These are phyloP conservation scores for Branchipolynoe longqiensis DNA, from an alignment of 2,888 invertebrate genomes.

Conservation along the genomic window DNA sequence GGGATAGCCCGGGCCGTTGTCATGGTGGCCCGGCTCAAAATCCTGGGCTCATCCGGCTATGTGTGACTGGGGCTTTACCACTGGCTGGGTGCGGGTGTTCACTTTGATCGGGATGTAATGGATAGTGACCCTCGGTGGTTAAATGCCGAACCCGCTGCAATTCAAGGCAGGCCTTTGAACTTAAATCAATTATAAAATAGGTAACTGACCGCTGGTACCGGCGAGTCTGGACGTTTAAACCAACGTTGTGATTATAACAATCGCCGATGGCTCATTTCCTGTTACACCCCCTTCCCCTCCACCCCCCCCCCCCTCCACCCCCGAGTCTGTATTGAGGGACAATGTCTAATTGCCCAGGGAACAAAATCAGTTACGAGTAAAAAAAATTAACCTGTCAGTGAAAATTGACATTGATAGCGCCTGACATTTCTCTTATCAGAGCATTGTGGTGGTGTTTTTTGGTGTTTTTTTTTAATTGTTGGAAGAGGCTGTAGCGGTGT, in stretches of 20 bases:
- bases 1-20: too few relatives aligned
- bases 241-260: constrained; percentile 25
- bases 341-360: constrained; percentile 15
- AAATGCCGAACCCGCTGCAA: constrained; percentile 19
- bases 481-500: too few relatives aligned
- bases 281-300: constrained; percentile 16
- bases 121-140: not conserved
- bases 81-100: not conserved
- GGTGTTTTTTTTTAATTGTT: too few relatives aligned
- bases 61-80: not conserved
- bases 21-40: too few relatives aligned
- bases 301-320: too few relatives aligned
- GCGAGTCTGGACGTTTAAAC: not conserved
- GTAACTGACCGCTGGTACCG: constrained; percentile 11
- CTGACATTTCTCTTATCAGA: constrained; percentile 27
- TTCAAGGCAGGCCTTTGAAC: constrained; percentile 46
- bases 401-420: not conserved
- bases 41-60: too few relatives aligned
- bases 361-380: constrained; percentile 26
- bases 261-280: constrained; percentile 33
- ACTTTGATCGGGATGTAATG: constrained; percentile 26
- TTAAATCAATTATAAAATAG: constrained; percentile 30
- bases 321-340: not conserved
- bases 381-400: not conserved
- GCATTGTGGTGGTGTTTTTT: not conserved